Evolutionary conservation across 2,888 invertebrate species (phyloP).

Genomic region (Lasioglossum leucozonium): DNA sequence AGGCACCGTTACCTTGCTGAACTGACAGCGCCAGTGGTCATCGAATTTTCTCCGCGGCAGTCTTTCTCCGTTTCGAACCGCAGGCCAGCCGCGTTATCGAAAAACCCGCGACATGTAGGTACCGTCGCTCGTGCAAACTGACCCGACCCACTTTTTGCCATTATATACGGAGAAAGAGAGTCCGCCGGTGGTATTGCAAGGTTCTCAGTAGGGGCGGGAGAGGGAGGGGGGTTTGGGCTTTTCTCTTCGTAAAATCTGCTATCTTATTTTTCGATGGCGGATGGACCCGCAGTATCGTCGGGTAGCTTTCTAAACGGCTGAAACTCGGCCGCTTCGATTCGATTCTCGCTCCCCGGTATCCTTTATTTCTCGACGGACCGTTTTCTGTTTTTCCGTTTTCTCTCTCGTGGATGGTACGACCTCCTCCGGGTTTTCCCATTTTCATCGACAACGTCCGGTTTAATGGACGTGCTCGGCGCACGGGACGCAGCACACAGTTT

Average conservation of each 20-base stretch:
- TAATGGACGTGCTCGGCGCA: background rate
- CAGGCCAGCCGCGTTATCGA: slow-evolving; percentile 60
- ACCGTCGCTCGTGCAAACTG: slow-evolving; percentile 57
- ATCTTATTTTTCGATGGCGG: slow-evolving; percentile 63
- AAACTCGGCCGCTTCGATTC: slow-evolving; percentile 46
- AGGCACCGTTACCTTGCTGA: background rate
- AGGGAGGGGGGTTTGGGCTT: slow-evolving; percentile 63
- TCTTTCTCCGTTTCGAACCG: slow-evolving; percentile 19
- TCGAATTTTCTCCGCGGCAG: slow-evolving; percentile 14
- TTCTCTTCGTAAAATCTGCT: slow-evolving; percentile 76
- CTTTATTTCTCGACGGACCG: slow-evolving; percentile 26
- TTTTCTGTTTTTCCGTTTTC: background rate
- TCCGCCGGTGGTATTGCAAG: slow-evolving; percentile 48
- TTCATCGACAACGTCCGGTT: background rate
- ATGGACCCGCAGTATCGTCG: slow-evolving; percentile 65
- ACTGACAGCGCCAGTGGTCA: background rate
- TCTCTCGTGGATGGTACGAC: background rate
- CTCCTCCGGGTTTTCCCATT: background rate
- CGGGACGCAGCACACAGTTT: too few species aligned
- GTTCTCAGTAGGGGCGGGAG: slow-evolving; percentile 50
- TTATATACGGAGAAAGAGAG: slow-evolving; percentile 73
- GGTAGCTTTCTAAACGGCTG: slow-evolving; percentile 78
- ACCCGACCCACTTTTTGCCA: slow-evolving; percentile 80
- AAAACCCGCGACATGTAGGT: slow-evolving; percentile 58
- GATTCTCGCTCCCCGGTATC: background rate